These are phyloP conservation scores for Amblyjoppa proteus DNA, from an alignment of 2,888 invertebrate species.

Conservation along the genomic window DNA sequence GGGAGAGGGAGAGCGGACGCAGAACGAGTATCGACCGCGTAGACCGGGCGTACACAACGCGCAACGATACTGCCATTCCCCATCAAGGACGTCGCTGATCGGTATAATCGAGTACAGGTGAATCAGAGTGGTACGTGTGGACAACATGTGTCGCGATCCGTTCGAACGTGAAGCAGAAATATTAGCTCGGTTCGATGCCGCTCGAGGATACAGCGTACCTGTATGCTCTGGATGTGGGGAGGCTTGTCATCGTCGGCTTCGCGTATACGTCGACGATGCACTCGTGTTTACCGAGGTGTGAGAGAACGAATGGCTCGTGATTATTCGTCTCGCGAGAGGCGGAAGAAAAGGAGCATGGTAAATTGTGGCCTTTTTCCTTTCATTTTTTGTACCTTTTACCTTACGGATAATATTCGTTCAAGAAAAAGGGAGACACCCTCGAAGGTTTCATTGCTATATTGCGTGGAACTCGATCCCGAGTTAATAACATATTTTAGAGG, in stretches of 20 bases:
- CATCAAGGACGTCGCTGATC: slow-evolving; percentile 29
- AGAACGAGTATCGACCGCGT: slow-evolving; percentile 19
- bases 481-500: slow-evolving; percentile 76
- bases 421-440: neutral
- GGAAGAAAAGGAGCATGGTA: slow-evolving; percentile 6
- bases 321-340: slow-evolving; percentile 19
- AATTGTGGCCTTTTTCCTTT: neutral
- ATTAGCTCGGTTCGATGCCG: slow-evolving; percentile 5
- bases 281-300: slow-evolving; percentile 17
- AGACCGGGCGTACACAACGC: neutral
- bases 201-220: neutral
- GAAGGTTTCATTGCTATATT: slow-evolving; percentile 37
- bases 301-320: slow-evolving; percentile 2
- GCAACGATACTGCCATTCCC: neutral
- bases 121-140: slow-evolving; percentile 24
- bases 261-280: neutral
- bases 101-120: slow-evolving; percentile 31
- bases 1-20: slow-evolving; percentile 3
- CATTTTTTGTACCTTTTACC: neutral
- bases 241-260: slow-evolving; percentile 15
- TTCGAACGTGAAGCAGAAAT: slow-evolving; percentile 30
- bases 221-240: neutral
- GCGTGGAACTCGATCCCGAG: slow-evolving; percentile 56
- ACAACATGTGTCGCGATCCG: slow-evolving; percentile 42
- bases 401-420: slow-evolving; percentile 3